These are phyloP conservation scores for Epinotia demarniana DNA, from an alignment of 2,888 invertebrate genomes.

Conservation along the genomic window DNA sequence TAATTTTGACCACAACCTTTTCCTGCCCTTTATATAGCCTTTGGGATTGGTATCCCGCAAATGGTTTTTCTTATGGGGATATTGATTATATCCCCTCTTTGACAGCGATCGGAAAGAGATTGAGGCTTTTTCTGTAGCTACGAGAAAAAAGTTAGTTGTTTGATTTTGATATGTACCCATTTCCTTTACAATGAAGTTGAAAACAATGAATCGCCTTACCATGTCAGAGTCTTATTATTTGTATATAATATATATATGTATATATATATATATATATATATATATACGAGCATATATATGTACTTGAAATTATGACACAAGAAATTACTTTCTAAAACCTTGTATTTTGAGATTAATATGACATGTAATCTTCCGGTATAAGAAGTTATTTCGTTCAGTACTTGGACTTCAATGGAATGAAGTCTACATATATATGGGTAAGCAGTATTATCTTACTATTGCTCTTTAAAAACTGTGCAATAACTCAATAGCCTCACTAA, in stretches of 20 bases:
- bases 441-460: not conserved
- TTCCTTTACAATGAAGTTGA: not conserved
- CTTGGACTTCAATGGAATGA: not conserved
- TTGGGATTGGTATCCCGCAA: slow-evolving; percentile 33
- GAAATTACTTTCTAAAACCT: not conserved
- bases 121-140: not conserved
- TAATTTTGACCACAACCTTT: slow-evolving; percentile 43
- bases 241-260: too few species aligned
- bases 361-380: not conserved
- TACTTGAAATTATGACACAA: not conserved
- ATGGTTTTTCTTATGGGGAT: slow-evolving; percentile 33
- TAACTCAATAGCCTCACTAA: too few species aligned
- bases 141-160: not conserved
- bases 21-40: slow-evolving; percentile 41
- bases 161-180: not conserved
- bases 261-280: too few species aligned
- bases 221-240: too few species aligned
- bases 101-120: not conserved
- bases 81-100: slow-evolving; percentile 36
- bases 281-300: too few species aligned
- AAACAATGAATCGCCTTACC: not conserved
- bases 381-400: not conserved
- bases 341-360: not conserved
- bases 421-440: too few species aligned
- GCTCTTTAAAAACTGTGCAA: not conserved